Evolutionary conservation across 1,140 invertebrate genomes (phyloP).

Genomic region (Caerostris extrusa): DNA sequence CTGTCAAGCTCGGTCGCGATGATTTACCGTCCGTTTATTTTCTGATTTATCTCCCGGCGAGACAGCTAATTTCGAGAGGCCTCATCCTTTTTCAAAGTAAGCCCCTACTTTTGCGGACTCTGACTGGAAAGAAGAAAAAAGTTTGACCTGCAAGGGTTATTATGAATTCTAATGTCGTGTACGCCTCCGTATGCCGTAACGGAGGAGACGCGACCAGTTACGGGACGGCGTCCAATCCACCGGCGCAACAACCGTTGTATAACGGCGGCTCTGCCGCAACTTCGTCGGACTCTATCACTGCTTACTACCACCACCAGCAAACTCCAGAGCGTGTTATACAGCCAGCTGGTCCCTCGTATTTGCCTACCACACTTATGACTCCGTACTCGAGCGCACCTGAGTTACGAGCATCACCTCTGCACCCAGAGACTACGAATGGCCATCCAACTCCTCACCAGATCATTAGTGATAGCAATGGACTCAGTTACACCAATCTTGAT

Average conservation of each 20-base stretch:
- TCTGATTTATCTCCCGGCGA: constrained; percentile 78
- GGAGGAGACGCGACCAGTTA: constrained; percentile 64
- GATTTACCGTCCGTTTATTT: constrained; percentile 79
- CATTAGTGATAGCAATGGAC: constrained; percentile 90
- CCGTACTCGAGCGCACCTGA: constrained; percentile 64
- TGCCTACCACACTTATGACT: constrained; percentile 66
- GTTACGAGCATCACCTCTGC: constrained; percentile 52
- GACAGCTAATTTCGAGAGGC: constrained; percentile 76
- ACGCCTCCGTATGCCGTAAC: constrained; percentile 74
- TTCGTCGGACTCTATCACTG: constrained; percentile 39
- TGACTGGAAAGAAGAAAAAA: neutral
- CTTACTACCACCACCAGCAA: constrained; percentile 68
- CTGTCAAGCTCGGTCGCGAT: constrained; percentile 77
- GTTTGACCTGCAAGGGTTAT: constrained; percentile 1
- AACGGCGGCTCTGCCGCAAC: constrained; percentile 48
- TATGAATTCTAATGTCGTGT: constrained; percentile 77
- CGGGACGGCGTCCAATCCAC: neutral
- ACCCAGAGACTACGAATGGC: constrained; percentile 67
- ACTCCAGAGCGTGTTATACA: constrained; percentile 50
- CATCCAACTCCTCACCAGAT: constrained; percentile 82
- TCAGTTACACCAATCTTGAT: constrained; percentile 95
- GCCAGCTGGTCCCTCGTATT: constrained; percentile 63
- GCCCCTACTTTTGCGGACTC: constrained; percentile 38
- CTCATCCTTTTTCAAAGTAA: constrained; percentile 47
- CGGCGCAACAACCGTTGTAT: constrained; percentile 51